Percentiles rank a stretch among this genome's conserved stretches.
These are phyloP conservation scores for Calidris pugnax DNA, from an alignment of 2,113 vertebrate species.

Conservation along the genomic window DNA sequence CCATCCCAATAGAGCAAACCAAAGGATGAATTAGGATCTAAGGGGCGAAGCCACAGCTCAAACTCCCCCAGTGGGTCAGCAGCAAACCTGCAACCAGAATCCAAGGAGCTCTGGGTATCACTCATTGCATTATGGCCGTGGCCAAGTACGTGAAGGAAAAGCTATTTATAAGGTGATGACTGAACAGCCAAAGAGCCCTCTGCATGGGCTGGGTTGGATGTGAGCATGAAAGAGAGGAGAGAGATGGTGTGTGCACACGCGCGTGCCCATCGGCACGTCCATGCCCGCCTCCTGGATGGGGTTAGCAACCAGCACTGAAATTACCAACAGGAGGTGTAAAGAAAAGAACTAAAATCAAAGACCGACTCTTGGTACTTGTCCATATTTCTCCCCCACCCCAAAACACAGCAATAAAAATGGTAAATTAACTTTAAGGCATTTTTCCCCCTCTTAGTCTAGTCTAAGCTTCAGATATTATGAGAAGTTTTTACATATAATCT, in stretches of 20 bases:
- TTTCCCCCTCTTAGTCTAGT: neutral
- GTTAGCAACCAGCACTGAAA: neutral
- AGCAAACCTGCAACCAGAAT: neutral
- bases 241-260: neutral
- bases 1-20: neutral
- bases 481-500: neutral
- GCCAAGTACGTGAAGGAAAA: conserved; percentile 7
- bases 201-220: neutral
- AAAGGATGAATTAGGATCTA: neutral
- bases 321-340: neutral
- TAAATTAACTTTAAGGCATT: conserved; percentile 12
- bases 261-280: neutral
- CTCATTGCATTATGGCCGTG: neutral
- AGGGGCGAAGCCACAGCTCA: neutral
- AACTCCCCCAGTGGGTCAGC: neutral
- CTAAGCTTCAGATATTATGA: neutral
- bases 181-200: neutral
- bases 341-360: conserved; percentile 12
- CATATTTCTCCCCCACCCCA: neutral
- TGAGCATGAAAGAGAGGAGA: neutral
- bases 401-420: neutral
- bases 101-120: conserved; percentile 7
- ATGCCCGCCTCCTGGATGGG: neutral
- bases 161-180: conserved; percentile 58
- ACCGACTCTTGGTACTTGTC: neutral